phyloP scores from a whole-genome alignment of 2,113 vertebrate species.

The Eublepharis macularius region DNA sequence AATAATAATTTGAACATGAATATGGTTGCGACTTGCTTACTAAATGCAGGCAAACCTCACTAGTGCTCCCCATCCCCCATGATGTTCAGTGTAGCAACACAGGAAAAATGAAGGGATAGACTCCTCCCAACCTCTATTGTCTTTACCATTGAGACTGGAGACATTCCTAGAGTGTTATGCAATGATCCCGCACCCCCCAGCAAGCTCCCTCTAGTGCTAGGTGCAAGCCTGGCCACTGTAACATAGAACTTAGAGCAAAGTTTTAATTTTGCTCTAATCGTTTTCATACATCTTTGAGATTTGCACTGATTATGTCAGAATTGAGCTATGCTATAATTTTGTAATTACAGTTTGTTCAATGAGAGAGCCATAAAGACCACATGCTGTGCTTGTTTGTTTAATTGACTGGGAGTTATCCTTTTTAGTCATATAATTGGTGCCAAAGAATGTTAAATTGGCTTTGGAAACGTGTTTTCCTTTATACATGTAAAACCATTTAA shows the following conservation, averaged over 20 bases:
- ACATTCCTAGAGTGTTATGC: no score
- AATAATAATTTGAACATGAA: neutral
- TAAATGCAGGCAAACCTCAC: no score
- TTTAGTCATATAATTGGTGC: slow-evolving; percentile 35
- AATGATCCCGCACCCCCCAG: no score
- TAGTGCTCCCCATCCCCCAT: no score
- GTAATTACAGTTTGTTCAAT: slow-evolving; percentile 24
- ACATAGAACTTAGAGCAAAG: neutral
- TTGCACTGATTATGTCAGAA: slow-evolving; percentile 43
- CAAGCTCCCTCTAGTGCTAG: no score
- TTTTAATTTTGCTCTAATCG: slow-evolving; percentile 10
- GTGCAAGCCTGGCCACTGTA: no score
- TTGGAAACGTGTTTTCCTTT: neutral
- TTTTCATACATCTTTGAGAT: neutral
- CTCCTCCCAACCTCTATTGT: no score
- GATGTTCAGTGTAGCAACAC: no score
- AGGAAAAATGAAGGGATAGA: no score
- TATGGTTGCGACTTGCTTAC: no score
- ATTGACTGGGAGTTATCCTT: slow-evolving; percentile 45
- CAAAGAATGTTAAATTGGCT: slow-evolving; percentile 42
- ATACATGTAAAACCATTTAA: slow-evolving; percentile 1
- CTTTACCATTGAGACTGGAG: no score
- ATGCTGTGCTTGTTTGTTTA: slow-evolving; percentile 46
- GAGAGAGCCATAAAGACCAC: slow-evolving; percentile 28
- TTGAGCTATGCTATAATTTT: slow-evolving; percentile 29